Evolutionary conservation across 2,113 vertebrate genomes (phyloP).

Genomic region (Bos indicus): DNA sequence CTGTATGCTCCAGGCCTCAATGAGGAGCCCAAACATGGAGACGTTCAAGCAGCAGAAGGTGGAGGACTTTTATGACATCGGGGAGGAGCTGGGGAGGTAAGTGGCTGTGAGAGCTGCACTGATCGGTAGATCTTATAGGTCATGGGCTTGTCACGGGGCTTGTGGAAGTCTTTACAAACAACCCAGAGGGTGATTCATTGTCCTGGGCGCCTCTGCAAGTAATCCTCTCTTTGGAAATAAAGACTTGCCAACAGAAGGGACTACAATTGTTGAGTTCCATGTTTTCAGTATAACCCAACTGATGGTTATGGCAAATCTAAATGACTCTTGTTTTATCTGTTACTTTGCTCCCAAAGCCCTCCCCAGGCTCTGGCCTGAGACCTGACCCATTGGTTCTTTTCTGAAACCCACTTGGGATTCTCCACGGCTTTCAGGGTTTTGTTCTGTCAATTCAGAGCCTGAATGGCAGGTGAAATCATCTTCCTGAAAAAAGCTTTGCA

Average conservation of each 20-base stretch:
- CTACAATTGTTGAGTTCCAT: neutral
- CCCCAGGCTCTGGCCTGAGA: neutral
- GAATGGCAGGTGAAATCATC: constrained; percentile 29
- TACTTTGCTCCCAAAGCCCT: neutral
- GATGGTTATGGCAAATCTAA: neutral
- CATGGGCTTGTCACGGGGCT: neutral
- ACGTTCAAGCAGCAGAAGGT: constrained; percentile 95
- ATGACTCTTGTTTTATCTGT: neutral
- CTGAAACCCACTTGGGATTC: neutral
- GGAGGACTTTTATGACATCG: constrained; percentile 93
- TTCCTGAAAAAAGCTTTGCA: constrained; percentile 17
- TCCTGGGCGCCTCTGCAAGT: neutral
- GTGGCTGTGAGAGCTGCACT: neutral
- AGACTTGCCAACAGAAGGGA: neutral
- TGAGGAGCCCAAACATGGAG: constrained; percentile 91
- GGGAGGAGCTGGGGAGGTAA: constrained; percentile 94
- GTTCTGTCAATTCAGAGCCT: neutral
- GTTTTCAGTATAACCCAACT: neutral
- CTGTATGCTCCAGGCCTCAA: constrained; percentile 74
- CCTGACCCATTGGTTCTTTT: neutral
- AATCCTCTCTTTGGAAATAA: neutral
- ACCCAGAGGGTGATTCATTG: neutral
- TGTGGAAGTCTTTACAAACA: neutral
- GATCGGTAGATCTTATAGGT: neutral
- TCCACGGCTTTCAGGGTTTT: constrained; percentile 5